A percentile compares a stretch with the other conserved stretches of the same genome.
Evolutionary conservation across 1,140 invertebrate genomes (phyloP).

Genomic region (Lordiphosa mommai): DNA sequence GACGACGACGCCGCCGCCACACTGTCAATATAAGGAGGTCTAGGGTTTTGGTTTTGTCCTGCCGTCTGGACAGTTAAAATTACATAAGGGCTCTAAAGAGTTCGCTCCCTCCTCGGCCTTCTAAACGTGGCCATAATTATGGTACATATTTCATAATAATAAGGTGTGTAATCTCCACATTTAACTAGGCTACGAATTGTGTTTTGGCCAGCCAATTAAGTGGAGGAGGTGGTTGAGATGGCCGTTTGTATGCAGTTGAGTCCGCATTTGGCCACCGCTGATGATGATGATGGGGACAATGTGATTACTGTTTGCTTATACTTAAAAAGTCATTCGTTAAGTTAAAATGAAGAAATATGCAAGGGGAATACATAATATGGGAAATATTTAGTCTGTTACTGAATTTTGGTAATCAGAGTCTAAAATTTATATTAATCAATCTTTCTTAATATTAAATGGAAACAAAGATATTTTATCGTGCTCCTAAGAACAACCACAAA

Average conservation of each 20-base stretch:
- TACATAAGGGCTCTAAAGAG: slow-evolving; percentile 61
- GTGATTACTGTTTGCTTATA: slow-evolving; percentile 40
- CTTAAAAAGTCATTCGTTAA: slow-evolving; percentile 46
- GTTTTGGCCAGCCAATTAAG: slow-evolving; percentile 37
- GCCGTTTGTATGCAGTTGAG: background rate
- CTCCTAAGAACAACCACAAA: too few relatives aligned
- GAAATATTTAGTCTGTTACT: too few relatives aligned
- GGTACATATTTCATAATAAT: slow-evolving; percentile 73
- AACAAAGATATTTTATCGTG: too few relatives aligned
- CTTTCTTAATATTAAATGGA: too few relatives aligned
- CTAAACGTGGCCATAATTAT: slow-evolving; percentile 58
- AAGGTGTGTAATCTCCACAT: slow-evolving; percentile 71
- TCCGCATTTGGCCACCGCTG: slow-evolving; percentile 7
- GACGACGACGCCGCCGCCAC: slow-evolving; percentile 8
- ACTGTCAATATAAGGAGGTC: slow-evolving; percentile 46
- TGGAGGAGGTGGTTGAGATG: background rate
- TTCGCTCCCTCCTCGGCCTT: slow-evolving; percentile 32
- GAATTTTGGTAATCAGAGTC: too few relatives aligned
- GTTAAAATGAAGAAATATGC: slow-evolving; percentile 21
- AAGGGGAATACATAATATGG: too few relatives aligned
- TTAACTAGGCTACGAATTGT: slow-evolving; percentile 45
- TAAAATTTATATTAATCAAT: too few relatives aligned
- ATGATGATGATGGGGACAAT: slow-evolving; percentile 1
- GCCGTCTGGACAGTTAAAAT: slow-evolving; percentile 38
- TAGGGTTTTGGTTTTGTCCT: slow-evolving; percentile 28